Evolutionary conservation across 2,797 vertebrate species (phyloP).

Genomic region (Enteromius fasciolatus): DNA sequence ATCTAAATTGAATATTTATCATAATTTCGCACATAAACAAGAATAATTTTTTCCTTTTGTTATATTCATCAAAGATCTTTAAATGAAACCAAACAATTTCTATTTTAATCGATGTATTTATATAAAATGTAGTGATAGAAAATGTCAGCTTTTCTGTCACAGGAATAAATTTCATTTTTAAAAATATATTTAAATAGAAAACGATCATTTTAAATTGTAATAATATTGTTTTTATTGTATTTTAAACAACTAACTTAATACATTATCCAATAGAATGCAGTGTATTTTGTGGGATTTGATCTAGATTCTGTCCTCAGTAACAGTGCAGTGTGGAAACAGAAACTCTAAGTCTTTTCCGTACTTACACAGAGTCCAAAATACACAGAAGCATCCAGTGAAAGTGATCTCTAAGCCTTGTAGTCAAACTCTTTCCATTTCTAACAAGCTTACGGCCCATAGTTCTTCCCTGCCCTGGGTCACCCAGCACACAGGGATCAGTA

Average conservation of each 20-base stretch:
- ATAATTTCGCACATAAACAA: background rate
- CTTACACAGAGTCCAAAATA: constrained; percentile 45
- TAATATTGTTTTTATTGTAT: background rate
- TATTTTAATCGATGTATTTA: background rate
- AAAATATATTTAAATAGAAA: background rate
- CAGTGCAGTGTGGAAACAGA: background rate
- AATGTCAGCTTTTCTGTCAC: background rate
- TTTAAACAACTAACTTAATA: no score
- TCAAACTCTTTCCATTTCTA: constrained; percentile 54
- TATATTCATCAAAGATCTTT: background rate
- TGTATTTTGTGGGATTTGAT: background rate
- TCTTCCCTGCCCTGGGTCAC: constrained; percentile 51
- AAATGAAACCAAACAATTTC: background rate
- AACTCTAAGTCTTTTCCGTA: constrained; percentile 35
- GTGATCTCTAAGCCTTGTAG: constrained; percentile 53
- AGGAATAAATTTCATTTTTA: background rate
- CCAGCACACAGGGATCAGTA: constrained; percentile 46
- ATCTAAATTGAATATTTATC: background rate
- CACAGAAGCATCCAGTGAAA: constrained; percentile 48
- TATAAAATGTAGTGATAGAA: no score
- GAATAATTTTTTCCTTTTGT: background rate
- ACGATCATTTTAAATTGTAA: background rate
- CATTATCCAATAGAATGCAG: no score
- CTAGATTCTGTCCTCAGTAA: constrained; percentile 7
- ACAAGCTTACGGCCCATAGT: constrained; percentile 60